phyloP scores from a whole-genome alignment of 2,113 vertebrate species.

The Pontoporia blainvillei region DNA sequence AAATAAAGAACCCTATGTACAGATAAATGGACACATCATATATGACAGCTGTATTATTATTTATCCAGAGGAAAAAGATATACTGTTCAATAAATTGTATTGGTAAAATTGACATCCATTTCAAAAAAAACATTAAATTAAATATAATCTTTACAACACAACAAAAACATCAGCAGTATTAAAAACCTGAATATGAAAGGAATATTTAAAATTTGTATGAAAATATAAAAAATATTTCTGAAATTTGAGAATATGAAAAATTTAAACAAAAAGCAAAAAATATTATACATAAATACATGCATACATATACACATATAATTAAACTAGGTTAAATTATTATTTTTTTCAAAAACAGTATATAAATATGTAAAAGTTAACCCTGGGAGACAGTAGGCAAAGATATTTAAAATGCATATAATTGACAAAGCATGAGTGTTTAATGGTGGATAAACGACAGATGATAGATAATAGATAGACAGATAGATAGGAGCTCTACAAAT shows the following conservation, averaged over 20 bases:
- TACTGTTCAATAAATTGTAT: not conserved
- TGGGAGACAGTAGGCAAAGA: not conserved
- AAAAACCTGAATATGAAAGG: not conserved
- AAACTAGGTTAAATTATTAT: not conserved
- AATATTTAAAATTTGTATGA: not conserved
- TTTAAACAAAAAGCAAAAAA: not conserved
- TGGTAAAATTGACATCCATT: not conserved
- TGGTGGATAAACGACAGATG: not conserved
- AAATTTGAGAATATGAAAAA: not conserved
- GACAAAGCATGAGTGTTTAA: not conserved
- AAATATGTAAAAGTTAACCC: not conserved
- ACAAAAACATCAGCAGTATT: not conserved
- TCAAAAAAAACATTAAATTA: not conserved
- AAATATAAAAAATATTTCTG: not conserved
- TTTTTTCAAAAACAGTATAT: not conserved
- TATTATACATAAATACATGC: not conserved
- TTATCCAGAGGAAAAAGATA: not conserved
- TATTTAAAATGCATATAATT: not conserved
- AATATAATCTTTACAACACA: not conserved
- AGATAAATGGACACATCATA: not conserved
- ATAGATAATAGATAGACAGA: not conserved
- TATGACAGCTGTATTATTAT: not conserved
- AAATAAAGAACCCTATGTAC: not conserved
- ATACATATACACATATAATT: not conserved
- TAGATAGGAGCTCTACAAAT: not conserved